Evolutionary conservation across 2,888 invertebrate genomes (phyloP).

Genomic region (Protodeltote pygarga): DNA sequence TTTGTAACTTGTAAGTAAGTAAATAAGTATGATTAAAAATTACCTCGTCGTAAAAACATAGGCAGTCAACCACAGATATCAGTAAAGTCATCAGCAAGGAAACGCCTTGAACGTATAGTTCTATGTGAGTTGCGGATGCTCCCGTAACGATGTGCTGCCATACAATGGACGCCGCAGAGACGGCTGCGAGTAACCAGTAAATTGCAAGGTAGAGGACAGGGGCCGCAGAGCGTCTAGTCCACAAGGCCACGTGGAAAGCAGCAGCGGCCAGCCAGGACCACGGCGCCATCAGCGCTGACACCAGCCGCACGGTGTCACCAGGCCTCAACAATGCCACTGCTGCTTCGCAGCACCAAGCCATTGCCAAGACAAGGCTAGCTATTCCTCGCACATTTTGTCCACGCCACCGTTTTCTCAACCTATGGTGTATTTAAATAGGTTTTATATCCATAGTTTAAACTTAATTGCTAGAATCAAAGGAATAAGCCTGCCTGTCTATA

Average conservation of each 20-base stretch:
- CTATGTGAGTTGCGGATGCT: constrained; percentile 55
- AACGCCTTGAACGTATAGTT: constrained; percentile 69
- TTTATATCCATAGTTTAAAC: no score
- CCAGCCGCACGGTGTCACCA: constrained; percentile 63
- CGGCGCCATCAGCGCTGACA: constrained; percentile 69
- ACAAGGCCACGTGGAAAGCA: constrained; percentile 73
- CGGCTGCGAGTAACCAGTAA: constrained; percentile 77
- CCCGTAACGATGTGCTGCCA: constrained; percentile 60
- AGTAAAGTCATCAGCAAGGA: constrained; percentile 64
- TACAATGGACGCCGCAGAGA: constrained; percentile 65
- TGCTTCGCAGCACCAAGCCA: constrained; percentile 71
- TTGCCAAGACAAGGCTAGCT: constrained; percentile 66
- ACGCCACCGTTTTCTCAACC: constrained; percentile 67
- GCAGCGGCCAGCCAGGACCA: constrained; percentile 78
- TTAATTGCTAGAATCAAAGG: no score
- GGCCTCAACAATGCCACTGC: constrained; percentile 69
- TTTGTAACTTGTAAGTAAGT: background rate
- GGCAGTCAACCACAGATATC: constrained; percentile 70
- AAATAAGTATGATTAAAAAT: constrained; percentile 4
- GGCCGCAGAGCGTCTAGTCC: constrained; percentile 74
- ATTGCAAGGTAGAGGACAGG: constrained; percentile 79
- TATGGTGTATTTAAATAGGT: constrained; percentile 20
- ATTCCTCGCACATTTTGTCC: constrained; percentile 74
- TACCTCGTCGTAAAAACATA: constrained; percentile 83
- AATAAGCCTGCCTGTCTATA: no score